Evolutionary conservation across 2,888 invertebrate genomes (phyloP), one percentile per base, ranked within the genome.

Genomic region (Camptogramma bilineatum): DNA sequence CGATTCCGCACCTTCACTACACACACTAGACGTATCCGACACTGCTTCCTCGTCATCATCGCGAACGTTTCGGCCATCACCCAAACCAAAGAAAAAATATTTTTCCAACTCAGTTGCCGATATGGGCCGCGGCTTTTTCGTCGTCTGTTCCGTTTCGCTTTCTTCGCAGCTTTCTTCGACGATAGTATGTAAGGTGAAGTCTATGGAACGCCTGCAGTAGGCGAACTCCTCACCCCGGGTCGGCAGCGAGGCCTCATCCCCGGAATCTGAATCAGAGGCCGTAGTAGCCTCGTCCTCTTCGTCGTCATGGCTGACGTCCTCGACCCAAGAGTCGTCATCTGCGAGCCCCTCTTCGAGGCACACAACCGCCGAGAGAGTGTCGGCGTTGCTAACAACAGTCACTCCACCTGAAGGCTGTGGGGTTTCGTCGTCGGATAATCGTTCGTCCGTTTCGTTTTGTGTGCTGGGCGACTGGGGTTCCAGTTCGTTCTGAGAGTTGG

Each of bases 81-180:
- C 97, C 47, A 98, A 94, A 0, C 96, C 97, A 76, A 96, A 98
- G 88, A 97, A 97, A 92, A 97, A 98, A 84, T 98, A 98, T 85
- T 97, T 98, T 84, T 98, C 98, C 69, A 98, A 87, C 79, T 98
- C 97, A 0, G 97, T 97, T 0, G 97, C 96, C 1, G 96, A 96
- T 62, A 95, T 94, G 39, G 96, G 96, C 61, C 96, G 94, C 71
- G 94, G 94, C 86, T 95, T 94, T 90, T 93, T 94, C 79, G 86
- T 85, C 73, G 91, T 84, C 48, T 95, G 95, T 77, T 97, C 97
- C 67, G 96, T 95, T 87, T 97, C 97, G 86, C 98, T 98, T 87
- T 98, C 98, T 90, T 98, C 98, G 85, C 98, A 98, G 78, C 97
- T 98, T 88, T 98, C 98, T 90, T 98, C 98, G 28, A 98, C 96